Percentiles rank a stretch among this genome's conserved stretches.
These are phyloP conservation scores for pig (Sus scrofa) DNA, from an alignment of 2,113 vertebrate genomes.

Conservation along the genomic window DNA sequence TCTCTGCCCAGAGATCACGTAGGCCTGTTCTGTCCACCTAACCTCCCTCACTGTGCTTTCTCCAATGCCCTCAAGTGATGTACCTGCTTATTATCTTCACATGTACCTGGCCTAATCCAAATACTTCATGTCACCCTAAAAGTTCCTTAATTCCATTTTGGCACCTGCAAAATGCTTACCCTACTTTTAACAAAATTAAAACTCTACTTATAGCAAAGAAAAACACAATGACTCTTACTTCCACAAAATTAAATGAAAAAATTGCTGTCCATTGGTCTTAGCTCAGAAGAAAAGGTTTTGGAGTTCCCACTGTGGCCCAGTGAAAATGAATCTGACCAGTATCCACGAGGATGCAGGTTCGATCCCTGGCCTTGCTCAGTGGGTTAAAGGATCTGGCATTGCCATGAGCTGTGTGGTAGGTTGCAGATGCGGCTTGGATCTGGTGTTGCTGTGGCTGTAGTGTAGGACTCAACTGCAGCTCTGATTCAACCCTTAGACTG, in stretches of 20 bases:
- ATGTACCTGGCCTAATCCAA: neutral
- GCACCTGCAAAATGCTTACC: neutral
- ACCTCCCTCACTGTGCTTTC: neutral
- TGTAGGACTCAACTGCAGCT: no score
- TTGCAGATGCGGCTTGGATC: no score
- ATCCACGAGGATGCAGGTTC: no score
- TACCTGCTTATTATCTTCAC: neutral
- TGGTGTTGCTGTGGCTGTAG: no score
- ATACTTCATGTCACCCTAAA: neutral
- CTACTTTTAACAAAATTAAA: no score
- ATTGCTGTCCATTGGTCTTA: neutral
- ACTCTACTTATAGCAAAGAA: constrained; percentile 31
- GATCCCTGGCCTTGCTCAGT: no score
- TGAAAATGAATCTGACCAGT: no score
- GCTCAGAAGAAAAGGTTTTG: neutral
- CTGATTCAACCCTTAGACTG: no score
- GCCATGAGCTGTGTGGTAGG: no score
- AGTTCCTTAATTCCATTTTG: neutral
- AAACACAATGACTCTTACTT: neutral
- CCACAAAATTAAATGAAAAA: neutral
- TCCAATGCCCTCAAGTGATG: neutral
- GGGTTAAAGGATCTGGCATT: no score
- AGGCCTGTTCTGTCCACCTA: neutral
- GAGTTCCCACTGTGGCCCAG: no score
- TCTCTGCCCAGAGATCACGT: neutral